Percentiles rank a stretch among this genome's conserved stretches.
Conservation (phyloP, 2,113 vertebrate species). For the Neolamprologus brichardi region DNA sequence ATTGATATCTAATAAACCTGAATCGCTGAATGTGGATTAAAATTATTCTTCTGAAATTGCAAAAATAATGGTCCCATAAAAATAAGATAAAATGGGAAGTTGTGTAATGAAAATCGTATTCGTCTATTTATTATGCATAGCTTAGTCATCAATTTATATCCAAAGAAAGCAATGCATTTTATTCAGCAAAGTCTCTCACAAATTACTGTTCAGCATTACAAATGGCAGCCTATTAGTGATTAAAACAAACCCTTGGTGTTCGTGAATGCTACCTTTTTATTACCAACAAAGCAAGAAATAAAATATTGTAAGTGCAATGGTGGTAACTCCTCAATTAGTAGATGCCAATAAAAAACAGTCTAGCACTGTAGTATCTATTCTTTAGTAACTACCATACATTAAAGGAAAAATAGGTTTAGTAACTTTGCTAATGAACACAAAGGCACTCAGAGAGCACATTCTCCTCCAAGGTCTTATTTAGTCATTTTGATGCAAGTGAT, state of each 20-base stretch:
- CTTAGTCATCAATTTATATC: background rate
- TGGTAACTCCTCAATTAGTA: background rate
- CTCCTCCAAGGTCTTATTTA: background rate
- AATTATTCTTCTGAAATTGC: background rate
- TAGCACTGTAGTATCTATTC: background rate
- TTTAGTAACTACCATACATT: background rate
- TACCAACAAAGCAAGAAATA: background rate
- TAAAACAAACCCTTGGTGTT: background rate
- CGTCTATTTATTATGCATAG: background rate
- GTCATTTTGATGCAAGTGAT: background rate
- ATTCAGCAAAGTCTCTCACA: background rate
- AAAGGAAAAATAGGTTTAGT: background rate
- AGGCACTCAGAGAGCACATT: background rate
- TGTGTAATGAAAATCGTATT: background rate
- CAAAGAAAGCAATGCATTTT: background rate
- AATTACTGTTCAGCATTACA: background rate
- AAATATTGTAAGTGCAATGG: background rate
- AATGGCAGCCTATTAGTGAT: background rate
- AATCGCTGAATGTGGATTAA: background rate
- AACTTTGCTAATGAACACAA: background rate
- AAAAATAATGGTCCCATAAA: background rate
- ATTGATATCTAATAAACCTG: background rate
- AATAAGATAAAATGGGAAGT: background rate
- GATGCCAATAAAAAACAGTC: background rate
- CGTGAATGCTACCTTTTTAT: background rate